Base-by-base conservation (phyloP, 2,113 vertebrate species). In the Gymnarchus niloticus region DNA sequence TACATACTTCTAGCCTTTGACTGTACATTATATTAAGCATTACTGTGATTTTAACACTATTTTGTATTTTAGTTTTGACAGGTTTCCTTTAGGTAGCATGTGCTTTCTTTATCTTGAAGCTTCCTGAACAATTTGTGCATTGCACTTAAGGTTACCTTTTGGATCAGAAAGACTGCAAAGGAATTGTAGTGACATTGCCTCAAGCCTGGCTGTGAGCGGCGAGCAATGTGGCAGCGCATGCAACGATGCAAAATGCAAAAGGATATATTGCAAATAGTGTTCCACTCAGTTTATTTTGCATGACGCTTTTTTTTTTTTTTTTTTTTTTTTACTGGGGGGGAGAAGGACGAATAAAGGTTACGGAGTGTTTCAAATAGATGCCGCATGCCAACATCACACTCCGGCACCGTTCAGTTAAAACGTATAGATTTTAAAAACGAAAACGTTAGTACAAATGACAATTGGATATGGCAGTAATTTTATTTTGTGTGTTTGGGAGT, bases 281-380 rank as follows among this genome's bases (percentile, higher is more conserved):
- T 90, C 90, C 93, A 92, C 92, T 93, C 90, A 86, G 89, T 91
- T 94, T 88, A 88, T 91, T 94, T 89, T 91, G 93, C 93, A 94
- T 93, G 93, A 91, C 92, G 91, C 92, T 93, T 93, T 65, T 83
- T 94, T 92, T 87, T 46, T 48, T 21, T 23, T 78, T 83, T 87
- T 93, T 65, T 83, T 94, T 92, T 87, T 46, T 48, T 21, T 23
- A 46, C 82, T 87, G 91, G 84, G 25, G 86, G 90, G 84, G 59
- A 88, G 89, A 80, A 84, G 86, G 80, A 92, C 91, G 91, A 87
- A 89, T 73, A 92, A 88, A 17, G 85, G n/a, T 76, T 87, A 86
- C 83, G 88, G 87, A 93, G 92, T 92, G 90, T 89, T 85, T 83
- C 61, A 78, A 87, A 88, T 85, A 81, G 88, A 91, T 88, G 87